Evolutionary conservation across 2,797 vertebrate genomes (phyloP).

Genomic region (Scyliorhinus canicula): DNA sequence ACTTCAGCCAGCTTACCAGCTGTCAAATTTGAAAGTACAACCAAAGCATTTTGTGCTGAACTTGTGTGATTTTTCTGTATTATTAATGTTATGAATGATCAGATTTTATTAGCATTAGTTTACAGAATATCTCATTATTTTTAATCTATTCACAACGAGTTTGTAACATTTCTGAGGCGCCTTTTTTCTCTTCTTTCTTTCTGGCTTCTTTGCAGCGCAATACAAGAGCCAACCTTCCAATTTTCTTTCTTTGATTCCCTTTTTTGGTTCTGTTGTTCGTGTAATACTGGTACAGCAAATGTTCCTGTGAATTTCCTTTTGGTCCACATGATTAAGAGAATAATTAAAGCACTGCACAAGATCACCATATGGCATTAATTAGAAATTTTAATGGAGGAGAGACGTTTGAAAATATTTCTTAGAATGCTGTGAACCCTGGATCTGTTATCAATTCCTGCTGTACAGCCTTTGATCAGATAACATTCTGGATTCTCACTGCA

Average conservation of each 20-base stretch:
- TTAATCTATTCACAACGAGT: not conserved
- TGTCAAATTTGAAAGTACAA: not conserved
- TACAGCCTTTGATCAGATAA: conserved; percentile 4
- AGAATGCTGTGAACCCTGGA: not conserved
- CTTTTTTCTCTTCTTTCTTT: not conserved
- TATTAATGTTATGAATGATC: not conserved
- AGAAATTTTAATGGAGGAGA: not conserved
- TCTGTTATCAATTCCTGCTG: not conserved
- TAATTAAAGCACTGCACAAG: not conserved
- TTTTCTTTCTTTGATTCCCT: not conserved
- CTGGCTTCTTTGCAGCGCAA: not conserved
- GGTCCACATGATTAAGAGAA: too few species aligned
- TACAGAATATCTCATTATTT: not conserved
- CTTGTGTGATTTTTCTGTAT: not conserved
- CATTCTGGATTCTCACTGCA: not conserved
- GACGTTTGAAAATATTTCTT: not conserved
- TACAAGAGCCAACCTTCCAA: not conserved
- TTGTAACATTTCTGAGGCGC: not conserved
- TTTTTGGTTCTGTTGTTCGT: not conserved
- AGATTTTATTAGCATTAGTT: too few species aligned
- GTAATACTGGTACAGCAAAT: not conserved
- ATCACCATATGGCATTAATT: not conserved
- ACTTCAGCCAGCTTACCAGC: not conserved
- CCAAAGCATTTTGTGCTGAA: not conserved
- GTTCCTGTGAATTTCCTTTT: not conserved